These are phyloP conservation scores for Eulithis testata DNA, from an alignment of 2,888 invertebrate genomes.

Conservation along the genomic window DNA sequence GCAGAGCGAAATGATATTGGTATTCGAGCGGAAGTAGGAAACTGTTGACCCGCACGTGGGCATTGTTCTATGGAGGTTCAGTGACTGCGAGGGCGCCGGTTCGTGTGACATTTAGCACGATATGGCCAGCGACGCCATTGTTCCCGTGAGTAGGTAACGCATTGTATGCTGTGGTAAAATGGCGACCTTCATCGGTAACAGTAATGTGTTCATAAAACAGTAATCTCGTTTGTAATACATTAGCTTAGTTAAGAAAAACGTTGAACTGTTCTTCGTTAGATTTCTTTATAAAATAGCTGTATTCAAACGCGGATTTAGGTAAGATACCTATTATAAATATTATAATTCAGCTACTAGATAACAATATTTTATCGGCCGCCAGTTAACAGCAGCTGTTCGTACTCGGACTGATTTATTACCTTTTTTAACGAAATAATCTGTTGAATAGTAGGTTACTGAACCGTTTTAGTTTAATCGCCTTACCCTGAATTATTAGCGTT, in stretches of 20 bases:
- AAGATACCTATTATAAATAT: background rate
- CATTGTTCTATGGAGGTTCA: conserved; percentile 74
- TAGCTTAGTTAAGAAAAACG: too few species aligned
- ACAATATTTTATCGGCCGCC: too few species aligned
- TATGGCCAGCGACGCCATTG: conserved; percentile 64
- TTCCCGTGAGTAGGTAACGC: conserved; percentile 55
- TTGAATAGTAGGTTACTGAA: conserved; percentile 2
- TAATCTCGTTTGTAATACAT: conserved; percentile 29
- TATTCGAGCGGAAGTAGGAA: conserved; percentile 61
- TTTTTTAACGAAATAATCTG: background rate
- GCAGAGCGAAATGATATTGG: conserved; percentile 35
- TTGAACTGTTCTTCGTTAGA: too few species aligned
- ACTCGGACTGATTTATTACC: too few species aligned
- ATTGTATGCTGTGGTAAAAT: conserved; percentile 43
- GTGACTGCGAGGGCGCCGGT: conserved; percentile 65
- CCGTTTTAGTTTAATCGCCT: background rate
- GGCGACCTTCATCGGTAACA: conserved; percentile 24
- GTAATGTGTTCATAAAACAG: conserved; percentile 26
- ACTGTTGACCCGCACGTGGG: conserved; percentile 64
- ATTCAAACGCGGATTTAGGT: too few species aligned
- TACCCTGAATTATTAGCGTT: too few species aligned
- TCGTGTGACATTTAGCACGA: conserved; percentile 64
- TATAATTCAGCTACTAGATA: background rate
- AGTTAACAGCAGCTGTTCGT: too few species aligned
- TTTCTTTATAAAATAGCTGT: too few species aligned